These are phyloP conservation scores for Mionectes olivaceus DNA, from an alignment of 2,797 vertebrate species.

Conservation along the genomic window DNA sequence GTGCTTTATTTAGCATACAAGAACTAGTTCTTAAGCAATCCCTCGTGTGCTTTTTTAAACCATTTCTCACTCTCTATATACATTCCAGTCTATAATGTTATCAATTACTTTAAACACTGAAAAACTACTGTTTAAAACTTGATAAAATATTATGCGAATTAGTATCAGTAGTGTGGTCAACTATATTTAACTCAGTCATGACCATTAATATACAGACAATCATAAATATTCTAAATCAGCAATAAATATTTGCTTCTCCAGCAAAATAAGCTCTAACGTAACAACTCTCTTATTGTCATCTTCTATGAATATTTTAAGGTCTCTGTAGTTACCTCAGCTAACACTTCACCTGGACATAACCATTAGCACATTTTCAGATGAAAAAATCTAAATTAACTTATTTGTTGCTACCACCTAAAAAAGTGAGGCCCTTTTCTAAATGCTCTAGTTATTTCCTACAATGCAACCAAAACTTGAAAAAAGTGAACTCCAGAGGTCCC, in stretches of 20 bases:
- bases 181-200: background rate
- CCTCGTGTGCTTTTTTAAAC: background rate
- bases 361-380: background rate
- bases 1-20: background rate
- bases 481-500: background rate
- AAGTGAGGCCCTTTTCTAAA: background rate
- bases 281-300: background rate
- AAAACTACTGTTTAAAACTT: background rate
- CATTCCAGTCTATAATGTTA: background rate
- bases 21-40: background rate
- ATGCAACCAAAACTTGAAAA: background rate
- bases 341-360: background rate
- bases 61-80: background rate
- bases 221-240: background rate
- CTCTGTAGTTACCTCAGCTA: background rate
- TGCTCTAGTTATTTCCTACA: background rate
- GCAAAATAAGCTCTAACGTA: background rate
- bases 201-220: background rate
- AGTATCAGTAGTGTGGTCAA: background rate
- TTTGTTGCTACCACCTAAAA: background rate
- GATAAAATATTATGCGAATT: background rate
- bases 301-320: background rate
- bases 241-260: background rate
- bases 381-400: background rate
- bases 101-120: background rate